Conservation (phyloP, 2,888 invertebrate genomes). For the Lasioglossum pauxillum region DNA sequence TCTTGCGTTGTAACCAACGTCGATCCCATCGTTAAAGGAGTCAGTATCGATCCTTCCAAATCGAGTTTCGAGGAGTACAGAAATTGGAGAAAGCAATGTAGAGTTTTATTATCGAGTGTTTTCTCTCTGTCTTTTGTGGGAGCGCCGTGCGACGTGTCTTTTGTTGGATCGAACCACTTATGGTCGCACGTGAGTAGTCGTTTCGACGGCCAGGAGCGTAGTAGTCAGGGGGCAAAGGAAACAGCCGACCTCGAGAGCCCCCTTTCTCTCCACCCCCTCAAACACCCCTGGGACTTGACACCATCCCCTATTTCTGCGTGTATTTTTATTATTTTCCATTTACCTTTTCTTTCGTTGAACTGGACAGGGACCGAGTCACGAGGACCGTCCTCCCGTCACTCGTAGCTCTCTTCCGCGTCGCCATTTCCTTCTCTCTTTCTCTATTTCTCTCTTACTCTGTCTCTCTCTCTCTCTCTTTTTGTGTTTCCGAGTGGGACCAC, state of each 20-base stretch:
- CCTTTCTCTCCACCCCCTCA: constrained; percentile 5
- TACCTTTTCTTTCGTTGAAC: constrained; percentile 19
- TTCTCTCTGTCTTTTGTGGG: not conserved
- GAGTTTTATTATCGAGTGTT: constrained; percentile 6
- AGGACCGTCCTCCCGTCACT: constrained; percentile 10
- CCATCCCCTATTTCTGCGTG: not conserved
- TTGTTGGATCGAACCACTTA: constrained; percentile 3
- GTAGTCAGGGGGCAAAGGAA: constrained; percentile 37
- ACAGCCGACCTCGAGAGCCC: constrained; percentile 24
- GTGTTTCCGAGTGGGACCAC: not conserved
- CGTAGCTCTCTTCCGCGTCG: constrained; percentile 9
- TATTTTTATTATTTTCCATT: constrained; percentile 30
- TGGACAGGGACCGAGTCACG: constrained; percentile 18
- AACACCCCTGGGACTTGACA: not conserved
- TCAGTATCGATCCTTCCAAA: not conserved
- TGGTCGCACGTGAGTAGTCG: not conserved
- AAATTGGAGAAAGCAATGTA: not conserved
- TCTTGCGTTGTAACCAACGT: not conserved
- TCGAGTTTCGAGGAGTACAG: not conserved
- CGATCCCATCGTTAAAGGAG: not conserved
- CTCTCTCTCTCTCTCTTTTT: not conserved
- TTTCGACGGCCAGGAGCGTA: constrained; percentile 15
- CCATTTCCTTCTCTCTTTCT: not conserved
- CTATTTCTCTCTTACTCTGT: not conserved
- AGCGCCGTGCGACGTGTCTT: constrained; percentile 9